A percentile compares a stretch with the other conserved stretches of the same genome.
phyloP scores from a whole-genome alignment of 2,113 vertebrate species.

The Cnemophilus loriae region DNA sequence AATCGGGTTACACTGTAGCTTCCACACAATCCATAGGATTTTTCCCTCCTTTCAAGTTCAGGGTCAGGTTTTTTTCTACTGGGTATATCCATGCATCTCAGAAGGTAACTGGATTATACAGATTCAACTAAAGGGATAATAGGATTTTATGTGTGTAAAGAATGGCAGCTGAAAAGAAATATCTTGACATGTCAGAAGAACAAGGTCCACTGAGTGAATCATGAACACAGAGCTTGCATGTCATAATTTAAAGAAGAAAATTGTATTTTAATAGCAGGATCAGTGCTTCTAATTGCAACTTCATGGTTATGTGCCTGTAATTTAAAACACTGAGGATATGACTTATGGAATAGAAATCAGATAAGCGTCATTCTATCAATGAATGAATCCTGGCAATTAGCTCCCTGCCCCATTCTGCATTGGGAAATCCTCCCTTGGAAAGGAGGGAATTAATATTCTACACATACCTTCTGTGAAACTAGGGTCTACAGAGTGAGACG shows the following conservation, averaged over 20 bases:
- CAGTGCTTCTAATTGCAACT: slow-evolving; percentile 20
- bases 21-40: not conserved
- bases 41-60: slow-evolving; percentile 20
- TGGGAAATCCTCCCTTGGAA: not conserved
- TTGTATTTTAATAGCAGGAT: slow-evolving; percentile 38
- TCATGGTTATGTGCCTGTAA: slow-evolving; percentile 22
- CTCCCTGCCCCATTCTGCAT: not conserved
- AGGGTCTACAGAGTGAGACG: not conserved
- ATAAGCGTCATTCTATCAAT: not conserved
- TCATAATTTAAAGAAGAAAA: slow-evolving; percentile 40
- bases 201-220: slow-evolving; percentile 17
- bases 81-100: slow-evolving; percentile 11
- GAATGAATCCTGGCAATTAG: slow-evolving; percentile 13
- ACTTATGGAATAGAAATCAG: not conserved
- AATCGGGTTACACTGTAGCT: not conserved
- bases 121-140: slow-evolving; percentile 19
- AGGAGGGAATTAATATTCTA: slow-evolving; percentile 15
- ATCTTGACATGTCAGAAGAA: slow-evolving; percentile 4
- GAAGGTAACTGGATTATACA: slow-evolving; percentile 33
- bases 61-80: not conserved
- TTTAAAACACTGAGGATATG: slow-evolving; percentile 20
- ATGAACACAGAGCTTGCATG: not conserved
- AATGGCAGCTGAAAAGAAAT: slow-evolving; percentile 37
- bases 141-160: slow-evolving; percentile 16
- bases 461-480: not conserved